Base-by-base conservation (phyloP, 2,888 invertebrate species). In the Portevinia maculata region DNA sequence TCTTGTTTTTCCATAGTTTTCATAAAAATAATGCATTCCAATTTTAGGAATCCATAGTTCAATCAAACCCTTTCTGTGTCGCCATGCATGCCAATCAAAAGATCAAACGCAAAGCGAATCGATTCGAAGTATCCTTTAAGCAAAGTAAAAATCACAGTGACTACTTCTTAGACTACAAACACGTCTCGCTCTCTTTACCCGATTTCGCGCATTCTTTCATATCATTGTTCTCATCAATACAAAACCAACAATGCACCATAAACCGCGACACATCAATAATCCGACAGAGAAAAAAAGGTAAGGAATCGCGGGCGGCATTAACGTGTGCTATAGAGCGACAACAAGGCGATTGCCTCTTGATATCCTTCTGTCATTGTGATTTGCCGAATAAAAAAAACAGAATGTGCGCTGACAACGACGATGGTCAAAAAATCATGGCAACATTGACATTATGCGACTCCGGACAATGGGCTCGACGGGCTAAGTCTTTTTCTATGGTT, bases 241-340 rank as follows among this genome's bases (percentile, higher is more conserved):
- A 48, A 37, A 78, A 76, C 83, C 83, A 67, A 83, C 83, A 83
- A 83, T 83, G 83, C 78, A 83, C 83, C 83, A 83, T 83, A 83
- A 83, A 78, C 78, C 83, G 83, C 83, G 78, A 78, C 78, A 83
- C 83, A 83, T 83, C 83, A 83, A 83, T 83, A 83, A 83, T 83
- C 83, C 73, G 71, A 71, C 71, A 44, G 21, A 53, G 48, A 19
- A 44, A 44, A 44, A 46, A 48, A 65, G 59, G 3, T 7, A 32
- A 48, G 60, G 52, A 83, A 78, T 67, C 83, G 78, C 71, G 83
- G 83, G 83, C 83, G 83, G 83, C 73, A 78, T 83, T 81, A 81
- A 76, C 70, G 76, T 76, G 70, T 81, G 76, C 75, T 70, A 75
- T 75, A 75, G 69, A 69, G 46, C 70, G 67, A 60, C 67, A 52